Percentiles rank a stretch among this genome's conserved stretches.
phyloP scores from a whole-genome alignment of 2,797 vertebrate genomes.

The Brachyalestes nurse region DNA sequence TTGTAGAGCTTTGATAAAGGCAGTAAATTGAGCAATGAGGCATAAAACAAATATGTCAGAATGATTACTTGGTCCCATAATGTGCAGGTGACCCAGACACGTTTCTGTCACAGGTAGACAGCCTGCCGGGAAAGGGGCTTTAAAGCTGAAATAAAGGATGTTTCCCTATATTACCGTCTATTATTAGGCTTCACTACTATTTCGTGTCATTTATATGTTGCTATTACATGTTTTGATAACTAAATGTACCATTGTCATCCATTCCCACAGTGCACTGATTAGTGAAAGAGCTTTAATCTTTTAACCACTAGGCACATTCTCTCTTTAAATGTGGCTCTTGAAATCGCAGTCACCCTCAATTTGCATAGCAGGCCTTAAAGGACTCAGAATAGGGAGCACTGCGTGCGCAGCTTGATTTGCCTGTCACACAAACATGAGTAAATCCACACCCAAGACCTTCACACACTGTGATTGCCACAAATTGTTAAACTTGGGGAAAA shows the following conservation, averaged over 20 bases:
- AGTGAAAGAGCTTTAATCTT: neutral
- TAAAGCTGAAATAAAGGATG: neutral
- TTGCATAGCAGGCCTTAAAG: constrained; percentile 72
- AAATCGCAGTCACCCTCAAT: constrained; percentile 58
- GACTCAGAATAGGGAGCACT: constrained; percentile 56
- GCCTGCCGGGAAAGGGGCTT: neutral
- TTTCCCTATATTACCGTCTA: too few species aligned
- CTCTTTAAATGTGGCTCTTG: neutral
- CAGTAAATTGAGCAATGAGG: constrained; percentile 46
- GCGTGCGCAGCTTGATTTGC: constrained; percentile 71
- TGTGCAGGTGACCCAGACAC: neutral
- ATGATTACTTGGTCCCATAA: constrained; percentile 52
- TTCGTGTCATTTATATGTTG: neutral
- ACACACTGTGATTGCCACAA: constrained; percentile 27
- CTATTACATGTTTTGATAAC: constrained; percentile 11
- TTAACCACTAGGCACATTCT: neutral
- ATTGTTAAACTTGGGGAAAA: constrained; percentile 38
- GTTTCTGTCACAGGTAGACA: neutral
- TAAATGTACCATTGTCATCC: neutral
- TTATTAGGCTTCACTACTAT: neutral
- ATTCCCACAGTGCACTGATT: neutral
- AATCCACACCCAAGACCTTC: constrained; percentile 48
- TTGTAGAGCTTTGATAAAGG: constrained; percentile 41
- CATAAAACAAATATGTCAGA: constrained; percentile 65
- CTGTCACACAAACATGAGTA: constrained; percentile 56